Evolutionary conservation across 2,797 vertebrate genomes (phyloP), one percentile per base, ranked within the genome.

Genomic region (Sebastes nivosus): DNA sequence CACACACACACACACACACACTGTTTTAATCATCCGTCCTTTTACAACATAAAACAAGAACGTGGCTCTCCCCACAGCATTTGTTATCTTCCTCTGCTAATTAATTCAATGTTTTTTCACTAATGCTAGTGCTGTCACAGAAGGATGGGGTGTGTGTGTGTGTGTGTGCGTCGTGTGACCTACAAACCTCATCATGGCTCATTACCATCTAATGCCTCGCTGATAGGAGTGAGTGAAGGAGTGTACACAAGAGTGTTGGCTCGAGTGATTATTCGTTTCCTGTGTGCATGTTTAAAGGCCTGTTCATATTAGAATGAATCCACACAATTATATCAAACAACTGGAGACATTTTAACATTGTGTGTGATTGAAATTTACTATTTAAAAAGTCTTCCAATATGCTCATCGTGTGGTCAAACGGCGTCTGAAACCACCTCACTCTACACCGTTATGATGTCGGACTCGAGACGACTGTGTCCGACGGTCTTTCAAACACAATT

Each of bases 151-250:
- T 24, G 71, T 75, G 80, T 77, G 36, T 36, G 27, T 20, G 27
- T 20, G 75, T 9, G 71, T 75, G 38, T 3, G 24, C 2, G 27
- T 58, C 2, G 22, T 65, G 59, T 80, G 80, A 85, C 82, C 83
- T 84, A 72, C 74, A 83, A 81, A 84, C 84, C 80, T 75, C 82
- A 86, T 79, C 81, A 81, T 75, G 76, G 59, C 84, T 88, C 78
- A 85, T 89, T 90, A 90, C 22, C 58, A 60, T 65, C 30, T 57
- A 80, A 82, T 74, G 42, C 64, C 64, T 75, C 75, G 10, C 32
- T 68, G 63, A 77, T 81, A 65, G 12, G 27, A 75, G 30, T 36
- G 54, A 59, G 60, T 36, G 57, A 65, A 58, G 20, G 69, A 70
- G 63, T 60, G 46, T 30, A 10, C 2, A 13, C 8, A 63, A 52